phyloP scores from a whole-genome alignment of 2,797 vertebrate species.

The Microtus obscurus region DNA sequence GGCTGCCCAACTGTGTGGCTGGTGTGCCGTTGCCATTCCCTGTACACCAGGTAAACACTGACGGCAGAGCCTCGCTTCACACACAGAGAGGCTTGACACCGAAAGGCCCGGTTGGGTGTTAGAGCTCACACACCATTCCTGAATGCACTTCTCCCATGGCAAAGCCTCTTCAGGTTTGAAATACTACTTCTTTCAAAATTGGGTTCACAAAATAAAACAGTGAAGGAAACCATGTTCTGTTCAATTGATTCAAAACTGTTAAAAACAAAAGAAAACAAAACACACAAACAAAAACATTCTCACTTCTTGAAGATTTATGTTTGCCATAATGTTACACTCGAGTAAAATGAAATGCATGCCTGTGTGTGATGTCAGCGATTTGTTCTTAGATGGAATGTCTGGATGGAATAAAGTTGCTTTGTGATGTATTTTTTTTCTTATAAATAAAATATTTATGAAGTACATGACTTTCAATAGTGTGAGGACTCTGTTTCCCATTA shows the following conservation, averaged over 20 bases:
- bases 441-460: conserved; percentile 55
- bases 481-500: background rate
- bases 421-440: conserved; percentile 12
- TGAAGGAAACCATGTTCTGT: background rate
- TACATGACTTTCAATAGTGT: background rate
- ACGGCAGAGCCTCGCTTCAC: background rate
- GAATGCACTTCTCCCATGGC: conserved; percentile 15
- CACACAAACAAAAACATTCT: background rate
- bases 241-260: conserved; percentile 21
- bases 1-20: background rate
- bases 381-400: background rate
- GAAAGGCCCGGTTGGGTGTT: background rate
- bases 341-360: conserved; percentile 42
- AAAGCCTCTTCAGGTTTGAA: conserved; percentile 21
- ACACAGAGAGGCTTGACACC: background rate
- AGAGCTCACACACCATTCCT: background rate
- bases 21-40: background rate
- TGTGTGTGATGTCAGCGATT: background rate
- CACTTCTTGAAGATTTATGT: conserved; percentile 1
- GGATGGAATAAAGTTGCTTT: conserved; percentile 45
- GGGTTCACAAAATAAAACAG: background rate
- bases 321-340: background rate
- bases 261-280: background rate
- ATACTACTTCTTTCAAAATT: conserved; percentile 31
- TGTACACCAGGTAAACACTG: background rate